Percentiles rank a stretch among this genome's conserved stretches.
Evolutionary conservation across 1,140 invertebrate genomes (phyloP).

Genomic region (Paraescarpia echinospica): DNA sequence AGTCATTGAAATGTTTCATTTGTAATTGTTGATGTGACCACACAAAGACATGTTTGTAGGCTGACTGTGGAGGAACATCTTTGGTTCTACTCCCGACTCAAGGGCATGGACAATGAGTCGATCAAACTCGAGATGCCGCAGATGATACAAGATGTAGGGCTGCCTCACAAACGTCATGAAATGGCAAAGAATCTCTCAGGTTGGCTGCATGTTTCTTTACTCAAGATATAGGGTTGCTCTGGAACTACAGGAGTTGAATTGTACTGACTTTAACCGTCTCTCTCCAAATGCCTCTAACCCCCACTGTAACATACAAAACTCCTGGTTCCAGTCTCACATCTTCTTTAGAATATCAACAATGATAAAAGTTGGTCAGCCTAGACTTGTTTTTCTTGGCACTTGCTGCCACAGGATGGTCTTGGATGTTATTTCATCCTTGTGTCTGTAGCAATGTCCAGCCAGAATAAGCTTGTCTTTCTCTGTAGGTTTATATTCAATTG

Average conservation of each 20-base stretch:
- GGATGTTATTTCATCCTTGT: too few species aligned
- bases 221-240: neutral
- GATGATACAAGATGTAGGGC: conserved; percentile 61
- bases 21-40: neutral
- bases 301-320: too few species aligned
- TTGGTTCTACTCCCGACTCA: conserved; percentile 58
- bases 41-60: conserved; percentile 41
- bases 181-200: conserved; percentile 63
- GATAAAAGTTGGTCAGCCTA: too few species aligned
- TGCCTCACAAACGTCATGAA: conserved; percentile 62
- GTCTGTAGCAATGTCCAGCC: too few species aligned
- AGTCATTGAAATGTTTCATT: neutral
- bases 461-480: too few species aligned
- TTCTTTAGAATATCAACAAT: too few species aligned
- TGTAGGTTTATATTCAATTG: too few species aligned
- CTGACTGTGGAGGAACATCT: conserved; percentile 61
- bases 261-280: too few species aligned
- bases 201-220: conserved; percentile 27
- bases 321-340: too few species aligned
- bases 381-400: too few species aligned
- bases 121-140: conserved; percentile 49
- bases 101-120: conserved; percentile 52
- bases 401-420: too few species aligned
- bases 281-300: too few species aligned
- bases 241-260: neutral